A percentile compares a stretch with the other conserved stretches of the same genome.
Evolutionary conservation across 2,797 vertebrate species (phyloP).

Genomic region (Botia almorhae): DNA sequence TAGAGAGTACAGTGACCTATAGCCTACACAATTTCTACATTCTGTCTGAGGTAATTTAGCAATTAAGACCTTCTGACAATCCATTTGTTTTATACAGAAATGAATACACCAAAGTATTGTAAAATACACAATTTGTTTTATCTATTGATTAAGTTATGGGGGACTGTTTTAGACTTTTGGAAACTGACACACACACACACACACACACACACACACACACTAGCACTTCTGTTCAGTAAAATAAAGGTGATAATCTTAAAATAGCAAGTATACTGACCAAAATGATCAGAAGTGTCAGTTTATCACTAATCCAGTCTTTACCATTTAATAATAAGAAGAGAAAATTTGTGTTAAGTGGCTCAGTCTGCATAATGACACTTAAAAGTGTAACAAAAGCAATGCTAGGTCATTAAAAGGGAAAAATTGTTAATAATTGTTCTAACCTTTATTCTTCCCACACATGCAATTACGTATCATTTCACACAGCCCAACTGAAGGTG

Average conservation of each 20-base stretch:
- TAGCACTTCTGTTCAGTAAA: too few relatives aligned
- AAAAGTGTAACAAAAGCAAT: not conserved
- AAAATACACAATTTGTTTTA: too few relatives aligned
- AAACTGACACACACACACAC: too few relatives aligned
- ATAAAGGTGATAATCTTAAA: not conserved
- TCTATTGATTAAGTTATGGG: too few relatives aligned
- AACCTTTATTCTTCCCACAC: constrained; percentile 34
- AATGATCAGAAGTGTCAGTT: not conserved
- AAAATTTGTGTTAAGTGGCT: not conserved
- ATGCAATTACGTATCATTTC: constrained; percentile 35
- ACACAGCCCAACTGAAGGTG: constrained; percentile 51
- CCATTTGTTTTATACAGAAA: too few relatives aligned
- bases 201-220: too few relatives aligned
- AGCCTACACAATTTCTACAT: too few relatives aligned
- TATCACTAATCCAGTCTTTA: not conserved
- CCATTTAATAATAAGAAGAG: not conserved
- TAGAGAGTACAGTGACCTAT: too few relatives aligned
- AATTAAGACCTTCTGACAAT: too few relatives aligned
- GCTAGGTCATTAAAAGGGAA: not conserved
- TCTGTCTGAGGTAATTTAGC: too few relatives aligned
- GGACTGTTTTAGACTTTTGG: too few relatives aligned
- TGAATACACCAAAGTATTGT: too few relatives aligned
- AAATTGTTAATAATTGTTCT: constrained; percentile 30
- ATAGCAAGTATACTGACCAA: not conserved
- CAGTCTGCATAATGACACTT: not conserved